phyloP scores from a whole-genome alignment of 2,888 invertebrate genomes.

The Cantharis lateralis region DNA sequence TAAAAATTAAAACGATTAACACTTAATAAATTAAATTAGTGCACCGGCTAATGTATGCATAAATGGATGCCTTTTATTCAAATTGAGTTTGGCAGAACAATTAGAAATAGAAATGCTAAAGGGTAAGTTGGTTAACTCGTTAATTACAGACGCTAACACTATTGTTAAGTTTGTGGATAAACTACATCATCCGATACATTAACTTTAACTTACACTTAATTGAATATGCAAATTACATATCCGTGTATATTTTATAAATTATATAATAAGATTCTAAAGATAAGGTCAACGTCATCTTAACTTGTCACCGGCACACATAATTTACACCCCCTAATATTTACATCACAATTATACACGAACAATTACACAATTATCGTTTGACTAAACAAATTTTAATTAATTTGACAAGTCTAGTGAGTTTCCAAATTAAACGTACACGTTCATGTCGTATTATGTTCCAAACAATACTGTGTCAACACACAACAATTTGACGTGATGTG shows the following conservation, averaged over 20 bases:
- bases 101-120: neutral
- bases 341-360: neutral
- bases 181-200: constrained; percentile 16
- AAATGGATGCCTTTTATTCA: neutral
- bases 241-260: neutral
- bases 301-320: neutral
- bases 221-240: constrained; percentile 4
- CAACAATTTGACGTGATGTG: neutral
- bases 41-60: neutral
- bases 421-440: neutral
- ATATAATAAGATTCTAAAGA: neutral
- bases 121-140: constrained; percentile 11
- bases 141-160: constrained; percentile 10
- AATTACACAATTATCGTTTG: neutral
- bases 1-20: neutral
- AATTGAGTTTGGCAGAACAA: neutral
- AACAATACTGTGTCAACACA: neutral
- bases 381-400: neutral
- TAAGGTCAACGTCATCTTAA: neutral
- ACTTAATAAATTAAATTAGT: neutral
- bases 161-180: constrained; percentile 6
- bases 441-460: neutral
- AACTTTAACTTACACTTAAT: constrained; percentile 5
- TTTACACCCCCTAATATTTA: neutral
- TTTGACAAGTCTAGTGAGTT: neutral